Evolutionary conservation across 1,140 invertebrate species (phyloP), one percentile per base, ranked within the genome.

Genomic region (Dendrolimus kikuchii): DNA sequence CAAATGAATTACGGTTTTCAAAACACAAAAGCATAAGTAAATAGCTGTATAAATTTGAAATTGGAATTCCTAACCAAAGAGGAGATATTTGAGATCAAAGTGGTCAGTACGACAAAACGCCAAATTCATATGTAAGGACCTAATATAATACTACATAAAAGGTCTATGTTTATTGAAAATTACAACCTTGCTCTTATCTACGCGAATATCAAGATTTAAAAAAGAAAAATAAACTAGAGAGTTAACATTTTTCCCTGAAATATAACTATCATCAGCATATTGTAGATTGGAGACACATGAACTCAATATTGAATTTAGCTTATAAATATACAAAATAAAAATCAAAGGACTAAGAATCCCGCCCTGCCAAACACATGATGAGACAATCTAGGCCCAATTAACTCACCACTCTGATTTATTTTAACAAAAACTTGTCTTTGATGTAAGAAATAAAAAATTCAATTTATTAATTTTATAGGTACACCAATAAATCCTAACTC

Each of bases 261-360:
- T 23, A 55, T 62, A 65, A 7, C 61, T 40, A 5, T 65, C 63
- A 62, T 62, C 59, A 41, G 63, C 59, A 59, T 59, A 67, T 51
- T 67, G 61, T 23, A 67, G 40, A 44, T 60, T 63, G 41, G 5
- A 48, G 5, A 67, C 58, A 37, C 50, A n/a, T 7, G 40, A 7
- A 10, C 56, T 58, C 7, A 67, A 38, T 40, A 59, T 48, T 42
- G 49, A 37, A 39, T 60, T 67, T 40, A 64, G 10, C 23, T 39
- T 44, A 45, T 53, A 41, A 39, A 64, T 64, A 49, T 59, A 64
- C 39, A 67, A 49, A 36, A 59, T 57, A 59, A 55, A 64, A 0
- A 67, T 37, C 23, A 64, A 57, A 37, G 65, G 59, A 50, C 48
- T 53, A 6, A 63, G 46, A 37, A 63, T 59, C 4, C 61, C 53